phyloP scores from a whole-genome alignment of 2,797 vertebrate species.

The Glyptemys insculpta region DNA sequence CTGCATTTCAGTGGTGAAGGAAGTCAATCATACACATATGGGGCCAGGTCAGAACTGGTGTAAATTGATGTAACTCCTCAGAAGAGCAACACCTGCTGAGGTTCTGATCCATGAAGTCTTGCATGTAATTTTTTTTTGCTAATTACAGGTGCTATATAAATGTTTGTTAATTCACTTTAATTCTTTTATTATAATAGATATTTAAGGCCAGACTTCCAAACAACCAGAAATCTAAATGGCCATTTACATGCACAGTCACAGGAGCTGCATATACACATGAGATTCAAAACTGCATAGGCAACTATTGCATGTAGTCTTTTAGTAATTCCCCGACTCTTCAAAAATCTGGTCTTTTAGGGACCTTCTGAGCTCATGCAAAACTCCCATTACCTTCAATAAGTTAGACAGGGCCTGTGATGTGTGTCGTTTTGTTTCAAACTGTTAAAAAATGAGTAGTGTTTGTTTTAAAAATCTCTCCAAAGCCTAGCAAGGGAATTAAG shows the following conservation, averaged over 20 bases:
- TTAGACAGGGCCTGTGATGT: not conserved
- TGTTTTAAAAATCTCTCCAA: not conserved
- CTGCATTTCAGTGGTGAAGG: conserved; percentile 65
- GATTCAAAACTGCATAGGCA: not conserved
- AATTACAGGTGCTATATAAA: conserved; percentile 39
- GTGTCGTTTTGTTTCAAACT: conserved; percentile 5
- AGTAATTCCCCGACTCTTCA: not conserved
- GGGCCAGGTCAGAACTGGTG: not conserved
- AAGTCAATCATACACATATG: conserved; percentile 12
- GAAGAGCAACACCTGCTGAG: not conserved
- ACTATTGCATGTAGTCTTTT: not conserved
- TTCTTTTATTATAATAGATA: not conserved
- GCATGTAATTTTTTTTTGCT: not conserved
- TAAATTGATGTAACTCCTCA: conserved; percentile 19
- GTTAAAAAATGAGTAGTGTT: not conserved
- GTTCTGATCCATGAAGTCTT: not conserved
- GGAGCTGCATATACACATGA: not conserved
- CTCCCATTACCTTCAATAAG: not conserved
- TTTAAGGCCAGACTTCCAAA: conserved; percentile 25
- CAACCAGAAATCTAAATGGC: not conserved
- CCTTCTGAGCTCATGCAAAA: not conserved
- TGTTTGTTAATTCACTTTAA: not conserved
- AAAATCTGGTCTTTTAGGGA: not conserved
- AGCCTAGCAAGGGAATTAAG: conserved; percentile 14
- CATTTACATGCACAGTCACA: not conserved